Evolutionary conservation across 2,888 invertebrate genomes (phyloP).

Genomic region (Hyppa rectilinea): DNA sequence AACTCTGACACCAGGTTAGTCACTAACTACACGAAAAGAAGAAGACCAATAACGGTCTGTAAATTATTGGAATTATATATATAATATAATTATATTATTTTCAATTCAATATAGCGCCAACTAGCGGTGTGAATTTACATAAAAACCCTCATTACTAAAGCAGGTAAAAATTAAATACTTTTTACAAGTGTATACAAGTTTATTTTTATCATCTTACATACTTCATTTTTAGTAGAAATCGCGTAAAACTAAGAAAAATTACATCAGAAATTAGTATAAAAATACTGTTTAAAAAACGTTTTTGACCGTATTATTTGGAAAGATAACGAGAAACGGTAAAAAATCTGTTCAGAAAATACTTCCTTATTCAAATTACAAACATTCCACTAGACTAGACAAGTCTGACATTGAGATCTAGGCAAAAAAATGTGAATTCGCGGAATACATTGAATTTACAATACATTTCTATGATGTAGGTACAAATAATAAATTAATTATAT

Average conservation of each 20-base stretch:
- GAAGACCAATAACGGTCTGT: too few relatives aligned
- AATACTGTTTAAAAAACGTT: slow-evolving; percentile 84
- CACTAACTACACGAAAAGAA: too few relatives aligned
- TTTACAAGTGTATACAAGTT: slow-evolving; percentile 88
- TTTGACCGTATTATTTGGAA: slow-evolving; percentile 66
- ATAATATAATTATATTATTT: too few relatives aligned
- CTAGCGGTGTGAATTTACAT: too few relatives aligned
- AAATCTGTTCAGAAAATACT: slow-evolving; percentile 34
- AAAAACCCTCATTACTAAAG: too few relatives aligned
- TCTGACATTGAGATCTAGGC: slow-evolving; percentile 6
- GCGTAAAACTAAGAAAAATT: slow-evolving; percentile 83
- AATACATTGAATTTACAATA: slow-evolving; percentile 14
- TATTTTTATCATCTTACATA: slow-evolving; percentile 84
- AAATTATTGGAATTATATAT: too few relatives aligned
- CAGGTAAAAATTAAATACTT: slow-evolving; percentile 13
- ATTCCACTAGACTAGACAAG: background rate
- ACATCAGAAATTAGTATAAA: slow-evolving; percentile 88
- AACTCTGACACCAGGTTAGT: too few relatives aligned
- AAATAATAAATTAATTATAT: slow-evolving; percentile 42
- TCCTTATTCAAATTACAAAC: background rate
- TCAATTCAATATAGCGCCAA: too few relatives aligned
- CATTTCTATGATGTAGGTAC: slow-evolving; percentile 31
- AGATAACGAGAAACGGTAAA: slow-evolving; percentile 52
- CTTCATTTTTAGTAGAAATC: slow-evolving; percentile 84
- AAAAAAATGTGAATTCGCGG: background rate